These are phyloP conservation scores for Brachyistius frenatus DNA, from an alignment of 2,113 vertebrate genomes.

Conservation along the genomic window DNA sequence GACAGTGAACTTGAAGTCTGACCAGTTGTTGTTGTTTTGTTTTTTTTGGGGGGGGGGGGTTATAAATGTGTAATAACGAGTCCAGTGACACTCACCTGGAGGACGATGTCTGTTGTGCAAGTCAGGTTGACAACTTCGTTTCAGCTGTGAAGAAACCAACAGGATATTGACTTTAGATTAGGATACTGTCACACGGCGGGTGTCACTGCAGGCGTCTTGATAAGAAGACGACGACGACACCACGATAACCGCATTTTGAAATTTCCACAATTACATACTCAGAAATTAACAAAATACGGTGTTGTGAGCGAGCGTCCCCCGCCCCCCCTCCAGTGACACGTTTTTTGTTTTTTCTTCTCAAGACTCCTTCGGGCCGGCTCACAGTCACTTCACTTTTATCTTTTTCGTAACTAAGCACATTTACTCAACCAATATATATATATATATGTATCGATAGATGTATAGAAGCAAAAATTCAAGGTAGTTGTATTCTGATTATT, in stretches of 20 bases:
- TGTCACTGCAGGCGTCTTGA: neutral
- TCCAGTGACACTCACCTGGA: constrained; percentile 62
- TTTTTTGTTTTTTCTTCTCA: too few relatives aligned
- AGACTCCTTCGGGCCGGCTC: too few relatives aligned
- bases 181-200: neutral
- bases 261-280: neutral
- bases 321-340: neutral
- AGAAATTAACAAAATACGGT: neutral
- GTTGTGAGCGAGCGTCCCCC: neutral
- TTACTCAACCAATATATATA: too few relatives aligned
- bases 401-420: too few relatives aligned
- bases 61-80: too few relatives aligned
- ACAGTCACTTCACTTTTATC: too few relatives aligned
- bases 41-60: too few relatives aligned
- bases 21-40: too few relatives aligned
- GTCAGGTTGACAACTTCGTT: constrained; percentile 57
- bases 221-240: neutral
- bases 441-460: too few relatives aligned
- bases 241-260: neutral
- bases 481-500: too few relatives aligned
- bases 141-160: constrained; percentile 67
- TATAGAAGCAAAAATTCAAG: too few relatives aligned
- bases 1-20: too few relatives aligned
- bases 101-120: constrained; percentile 37
- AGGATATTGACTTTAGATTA: constrained; percentile 1